phyloP scores from a whole-genome alignment of 2,888 invertebrate species.

The Melipona beecheii region DNA sequence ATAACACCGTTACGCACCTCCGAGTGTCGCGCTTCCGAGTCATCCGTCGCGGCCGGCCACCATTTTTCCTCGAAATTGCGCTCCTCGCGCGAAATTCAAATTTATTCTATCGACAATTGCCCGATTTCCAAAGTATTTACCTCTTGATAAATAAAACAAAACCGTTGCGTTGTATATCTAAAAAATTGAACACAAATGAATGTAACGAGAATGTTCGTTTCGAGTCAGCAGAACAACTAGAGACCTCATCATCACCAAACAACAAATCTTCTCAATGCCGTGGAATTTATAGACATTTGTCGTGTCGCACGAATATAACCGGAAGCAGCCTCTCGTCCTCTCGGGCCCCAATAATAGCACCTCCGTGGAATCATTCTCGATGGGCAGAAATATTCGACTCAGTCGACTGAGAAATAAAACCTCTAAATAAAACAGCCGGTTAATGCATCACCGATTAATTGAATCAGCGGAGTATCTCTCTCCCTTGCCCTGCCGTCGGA shows the following conservation, averaged over 20 bases:
- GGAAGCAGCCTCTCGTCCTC: not conserved
- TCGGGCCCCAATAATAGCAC: not conserved
- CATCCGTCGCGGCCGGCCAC: not conserved
- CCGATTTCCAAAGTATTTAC: too few relatives aligned
- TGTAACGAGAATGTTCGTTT: not conserved
- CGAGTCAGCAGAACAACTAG: not conserved
- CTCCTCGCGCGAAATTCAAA: conserved; percentile 1
- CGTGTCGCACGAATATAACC: not conserved
- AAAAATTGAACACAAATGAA: not conserved
- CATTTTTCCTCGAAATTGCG: conserved; percentile 14
- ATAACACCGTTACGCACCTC: conserved; percentile 77
- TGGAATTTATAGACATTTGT: not conserved
- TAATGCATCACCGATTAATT: not conserved
- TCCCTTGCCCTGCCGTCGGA: too few relatives aligned
- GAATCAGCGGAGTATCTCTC: not conserved
- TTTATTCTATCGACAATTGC: too few relatives aligned
- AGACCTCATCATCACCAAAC: not conserved
- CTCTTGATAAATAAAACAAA: too few relatives aligned
- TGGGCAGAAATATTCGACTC: not conserved
- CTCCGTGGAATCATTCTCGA: not conserved
- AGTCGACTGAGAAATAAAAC: not conserved
- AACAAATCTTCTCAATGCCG: too few relatives aligned
- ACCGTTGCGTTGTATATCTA: not conserved
- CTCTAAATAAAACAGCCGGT: not conserved
- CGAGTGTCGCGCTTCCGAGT: not conserved